These are phyloP conservation scores for Corythaixoides concolor DNA, from an alignment of 2,113 vertebrate species.

Conservation along the genomic window DNA sequence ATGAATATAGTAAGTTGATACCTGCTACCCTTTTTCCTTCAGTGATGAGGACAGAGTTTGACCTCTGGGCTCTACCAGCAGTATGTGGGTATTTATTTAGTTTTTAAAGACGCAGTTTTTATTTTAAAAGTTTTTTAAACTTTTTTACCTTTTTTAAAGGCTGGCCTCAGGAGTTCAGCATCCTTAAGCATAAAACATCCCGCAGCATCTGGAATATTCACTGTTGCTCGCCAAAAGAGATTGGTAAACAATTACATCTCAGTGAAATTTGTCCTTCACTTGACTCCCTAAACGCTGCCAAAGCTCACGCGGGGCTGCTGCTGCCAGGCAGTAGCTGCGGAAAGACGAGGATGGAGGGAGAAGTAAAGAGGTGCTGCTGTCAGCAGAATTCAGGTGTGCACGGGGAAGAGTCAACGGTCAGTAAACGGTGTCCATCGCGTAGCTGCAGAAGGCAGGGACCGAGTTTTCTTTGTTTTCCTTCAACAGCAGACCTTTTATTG, in stretches of 20 bases:
- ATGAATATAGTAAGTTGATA: neutral
- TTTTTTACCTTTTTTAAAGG: neutral
- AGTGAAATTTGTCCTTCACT: neutral
- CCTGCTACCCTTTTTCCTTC: neutral
- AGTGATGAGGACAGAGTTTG: neutral
- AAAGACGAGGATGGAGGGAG: neutral
- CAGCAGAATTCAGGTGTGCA: neutral
- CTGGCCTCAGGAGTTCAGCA: neutral
- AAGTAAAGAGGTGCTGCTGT: neutral
- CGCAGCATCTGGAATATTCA: neutral
- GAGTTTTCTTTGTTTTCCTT: neutral
- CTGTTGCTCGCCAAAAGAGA: neutral
- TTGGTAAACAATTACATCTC: neutral
- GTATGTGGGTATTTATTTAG: neutral
- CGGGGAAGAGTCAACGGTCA: neutral
- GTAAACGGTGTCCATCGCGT: rapidly evolving
- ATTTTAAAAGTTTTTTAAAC: neutral
- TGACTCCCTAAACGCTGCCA: neutral
- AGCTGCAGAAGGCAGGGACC: neutral
- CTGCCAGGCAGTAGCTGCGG: neutral
- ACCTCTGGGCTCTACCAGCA: neutral
- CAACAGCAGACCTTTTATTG: neutral
- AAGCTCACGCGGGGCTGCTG: neutral
- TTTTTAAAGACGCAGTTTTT: neutral
- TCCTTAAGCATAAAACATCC: neutral